phyloP scores from a whole-genome alignment of 2,888 invertebrate species.

The Parascotia fuliginaria region DNA sequence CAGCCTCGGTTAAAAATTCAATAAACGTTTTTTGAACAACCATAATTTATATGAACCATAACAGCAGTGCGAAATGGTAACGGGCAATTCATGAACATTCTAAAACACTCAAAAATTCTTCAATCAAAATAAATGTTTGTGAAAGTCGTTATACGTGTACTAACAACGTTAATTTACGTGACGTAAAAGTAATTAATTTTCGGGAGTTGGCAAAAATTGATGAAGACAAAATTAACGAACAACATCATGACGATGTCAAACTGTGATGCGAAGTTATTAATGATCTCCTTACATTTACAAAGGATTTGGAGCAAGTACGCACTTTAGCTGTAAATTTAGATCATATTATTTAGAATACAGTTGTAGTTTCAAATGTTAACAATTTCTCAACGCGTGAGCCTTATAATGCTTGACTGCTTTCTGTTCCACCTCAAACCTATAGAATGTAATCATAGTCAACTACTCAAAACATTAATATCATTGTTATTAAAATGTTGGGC shows the following conservation, averaged over 20 bases:
- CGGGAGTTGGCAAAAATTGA: slow-evolving; percentile 24
- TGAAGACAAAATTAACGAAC: slow-evolving; percentile 28
- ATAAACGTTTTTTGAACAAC: no score
- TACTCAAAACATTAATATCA: no score
- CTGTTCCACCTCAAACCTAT: no score
- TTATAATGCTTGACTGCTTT: no score
- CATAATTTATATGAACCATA: no score
- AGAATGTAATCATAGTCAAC: no score
- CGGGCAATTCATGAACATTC: no score
- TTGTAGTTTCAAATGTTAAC: no score
- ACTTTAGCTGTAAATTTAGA: not conserved
- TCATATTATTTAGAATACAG: not conserved
- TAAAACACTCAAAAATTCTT: not conserved
- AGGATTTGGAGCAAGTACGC: not conserved
- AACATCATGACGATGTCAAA: slow-evolving; percentile 26
- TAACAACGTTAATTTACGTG: slow-evolving; percentile 8
- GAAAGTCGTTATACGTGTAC: slow-evolving; percentile 5
- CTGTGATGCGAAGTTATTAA: slow-evolving; percentile 28
- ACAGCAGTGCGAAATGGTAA: no score
- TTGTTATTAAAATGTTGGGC: no score
- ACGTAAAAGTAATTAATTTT: slow-evolving; percentile 14
- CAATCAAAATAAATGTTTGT: not conserved
- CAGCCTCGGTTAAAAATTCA: no score
- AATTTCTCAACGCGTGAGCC: no score
- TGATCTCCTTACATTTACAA: slow-evolving; percentile 18